Percentiles rank a stretch among this genome's conserved stretches.
These are phyloP conservation scores for Calonectris borealis DNA, from an alignment of 2,113 vertebrate species.

Conservation along the genomic window DNA sequence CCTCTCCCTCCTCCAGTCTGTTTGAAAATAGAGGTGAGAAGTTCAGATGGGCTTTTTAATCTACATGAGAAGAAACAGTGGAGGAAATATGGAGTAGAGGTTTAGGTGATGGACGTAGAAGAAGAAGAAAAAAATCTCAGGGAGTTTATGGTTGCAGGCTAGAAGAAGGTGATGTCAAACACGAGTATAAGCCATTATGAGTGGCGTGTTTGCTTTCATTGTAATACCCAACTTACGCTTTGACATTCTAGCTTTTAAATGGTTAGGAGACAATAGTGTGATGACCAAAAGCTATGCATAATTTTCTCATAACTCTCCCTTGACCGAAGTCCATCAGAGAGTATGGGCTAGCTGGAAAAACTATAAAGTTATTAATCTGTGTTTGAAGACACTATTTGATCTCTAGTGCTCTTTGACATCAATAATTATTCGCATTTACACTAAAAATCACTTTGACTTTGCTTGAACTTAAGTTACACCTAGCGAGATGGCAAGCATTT, in stretches of 20 bases:
- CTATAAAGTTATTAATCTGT: neutral
- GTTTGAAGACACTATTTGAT: neutral
- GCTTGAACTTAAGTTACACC: neutral
- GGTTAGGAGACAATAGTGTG: neutral
- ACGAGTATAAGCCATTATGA: neutral
- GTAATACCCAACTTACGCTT: neutral
- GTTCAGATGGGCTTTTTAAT: neutral
- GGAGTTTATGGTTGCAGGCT: neutral
- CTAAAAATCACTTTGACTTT: neutral
- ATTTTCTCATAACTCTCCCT: neutral
- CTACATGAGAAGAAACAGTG: neutral
- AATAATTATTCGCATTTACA: neutral
- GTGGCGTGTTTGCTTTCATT: neutral
- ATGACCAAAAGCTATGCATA: neutral
- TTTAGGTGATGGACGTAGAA: neutral
- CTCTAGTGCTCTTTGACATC: neutral
- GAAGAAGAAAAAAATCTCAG: neutral
- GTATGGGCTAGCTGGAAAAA: neutral
- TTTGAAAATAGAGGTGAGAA: neutral
- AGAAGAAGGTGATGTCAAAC: neutral
- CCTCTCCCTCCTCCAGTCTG: neutral
- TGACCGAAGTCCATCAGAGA: neutral
- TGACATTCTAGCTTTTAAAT: neutral
- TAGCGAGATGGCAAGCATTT: neutral
- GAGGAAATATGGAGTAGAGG: neutral